Base-by-base conservation (phyloP, 2,113 vertebrate genomes). In the Ivindomyrus marchei region DNA sequence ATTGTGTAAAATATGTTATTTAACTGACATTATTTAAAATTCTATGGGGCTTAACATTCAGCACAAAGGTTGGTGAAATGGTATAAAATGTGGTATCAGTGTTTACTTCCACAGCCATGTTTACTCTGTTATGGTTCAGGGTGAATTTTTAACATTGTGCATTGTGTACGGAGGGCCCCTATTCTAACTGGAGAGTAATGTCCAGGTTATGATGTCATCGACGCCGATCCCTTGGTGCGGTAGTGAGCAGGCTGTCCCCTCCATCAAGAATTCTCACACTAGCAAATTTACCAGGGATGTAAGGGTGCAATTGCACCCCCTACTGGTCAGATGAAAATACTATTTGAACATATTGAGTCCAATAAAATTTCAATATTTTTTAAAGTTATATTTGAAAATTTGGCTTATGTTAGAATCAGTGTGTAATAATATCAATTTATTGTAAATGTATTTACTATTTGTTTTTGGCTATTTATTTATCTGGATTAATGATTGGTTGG, bases 11-110 rank as follows among this genome's bases (percentile, higher is more conserved):
- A 80, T 19, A 1, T 42, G 74, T 80, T 80, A 80, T 80, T 80
- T 80, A 80, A 80, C 74, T 80, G 74, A 80, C 74, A 80, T 80
- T 80, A 80, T 80, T 80, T 80, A 7, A 42, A 80, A 80, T 80
- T 80, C 74, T 42, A 42, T 19, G 74, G 74, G 11, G 74, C 36
- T 80, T 80, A 80, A 80, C 45, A 4, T 85, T 85, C 17, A 11
- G 45, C 83, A 47, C 83, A 85, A 85, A 46, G 45, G 83, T 46
- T 85, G 17, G 42, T 47, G 49, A 85, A 85, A 85, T 6, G 8
- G 19, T n/a, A 46, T 45, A 47, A 85, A 49, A 85, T 47, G 42
- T 3, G 42, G 7, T 85, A 49, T 47, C 42, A 45, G 42, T 85
- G 83, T 49, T 85, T 21, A 47, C 2, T n/a, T 47, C 46, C 21